Evolutionary conservation across 1,140 invertebrate genomes (phyloP).

Genomic region (Leptopilina clavipes): DNA sequence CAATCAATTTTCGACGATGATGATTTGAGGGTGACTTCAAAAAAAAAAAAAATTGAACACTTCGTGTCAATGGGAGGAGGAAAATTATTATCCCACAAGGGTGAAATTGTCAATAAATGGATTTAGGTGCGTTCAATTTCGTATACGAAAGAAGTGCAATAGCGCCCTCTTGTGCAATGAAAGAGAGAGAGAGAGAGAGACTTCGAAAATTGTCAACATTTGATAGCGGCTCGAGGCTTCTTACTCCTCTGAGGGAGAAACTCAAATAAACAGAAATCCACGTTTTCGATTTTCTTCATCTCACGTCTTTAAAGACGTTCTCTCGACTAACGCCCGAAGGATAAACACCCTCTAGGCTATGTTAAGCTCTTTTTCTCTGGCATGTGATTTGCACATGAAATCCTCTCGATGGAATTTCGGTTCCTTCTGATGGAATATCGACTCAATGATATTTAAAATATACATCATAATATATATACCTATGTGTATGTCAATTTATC

Average conservation of each 20-base stretch:
- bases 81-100: neutral
- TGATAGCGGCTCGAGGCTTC: conserved; percentile 7
- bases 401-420: no score
- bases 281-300: conserved; percentile 34
- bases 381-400: no score
- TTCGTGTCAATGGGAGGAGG: neutral
- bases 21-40: neutral
- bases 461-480: no score
- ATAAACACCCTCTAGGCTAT: no score
- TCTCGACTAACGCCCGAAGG: no score
- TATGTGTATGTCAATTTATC: no score
- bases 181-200: no score
- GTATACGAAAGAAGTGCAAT: neutral
- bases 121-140: conserved; percentile 11
- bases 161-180: neutral
- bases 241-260: no score
- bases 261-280: neutral
- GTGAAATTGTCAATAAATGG: conserved; percentile 19
- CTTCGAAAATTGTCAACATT: neutral
- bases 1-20: neutral
- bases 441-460: no score
- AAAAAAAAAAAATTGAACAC: no score
- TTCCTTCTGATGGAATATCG: no score
- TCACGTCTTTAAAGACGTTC: conserved; percentile 12
- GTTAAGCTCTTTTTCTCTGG: no score